Conservation (phyloP, 2,888 invertebrate species). For the Apamea epomidion region DNA sequence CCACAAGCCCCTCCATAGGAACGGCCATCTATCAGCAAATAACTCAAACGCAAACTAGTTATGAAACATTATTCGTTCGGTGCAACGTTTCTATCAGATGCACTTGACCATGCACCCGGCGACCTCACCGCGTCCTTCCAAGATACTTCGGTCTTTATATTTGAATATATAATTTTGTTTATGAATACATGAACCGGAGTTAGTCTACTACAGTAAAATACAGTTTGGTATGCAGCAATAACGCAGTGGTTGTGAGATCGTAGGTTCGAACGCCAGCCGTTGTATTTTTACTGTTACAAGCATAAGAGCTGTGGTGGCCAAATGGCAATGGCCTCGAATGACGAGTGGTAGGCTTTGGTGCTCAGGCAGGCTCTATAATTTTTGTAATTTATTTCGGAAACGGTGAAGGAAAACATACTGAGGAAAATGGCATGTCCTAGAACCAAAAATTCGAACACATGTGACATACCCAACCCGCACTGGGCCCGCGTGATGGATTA, state of each 20-base stretch:
- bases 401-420: neutral
- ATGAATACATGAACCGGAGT: slow-evolving; percentile 21
- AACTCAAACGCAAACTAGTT: slow-evolving; percentile 37
- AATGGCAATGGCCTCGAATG: neutral
- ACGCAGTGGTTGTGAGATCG: neutral
- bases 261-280: neutral
- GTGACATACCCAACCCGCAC: neutral
- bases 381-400: neutral
- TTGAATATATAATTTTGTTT: slow-evolving; percentile 53
- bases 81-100: slow-evolving; percentile 35
- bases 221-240: neutral
- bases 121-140: slow-evolving; percentile 59
- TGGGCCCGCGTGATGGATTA: neutral
- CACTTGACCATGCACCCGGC: slow-evolving; percentile 50
- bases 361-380: neutral
- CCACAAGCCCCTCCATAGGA: no score
- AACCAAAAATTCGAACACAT: neutral
- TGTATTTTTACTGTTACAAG: neutral
- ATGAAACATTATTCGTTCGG: slow-evolving; percentile 47
- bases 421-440: neutral
- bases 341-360: neutral
- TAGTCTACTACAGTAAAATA: neutral
- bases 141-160: slow-evolving; percentile 60
- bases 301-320: neutral
- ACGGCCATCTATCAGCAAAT: neutral